Conservation (phyloP, 2,888 invertebrate genomes). For the Drymonia ruficornis region DNA sequence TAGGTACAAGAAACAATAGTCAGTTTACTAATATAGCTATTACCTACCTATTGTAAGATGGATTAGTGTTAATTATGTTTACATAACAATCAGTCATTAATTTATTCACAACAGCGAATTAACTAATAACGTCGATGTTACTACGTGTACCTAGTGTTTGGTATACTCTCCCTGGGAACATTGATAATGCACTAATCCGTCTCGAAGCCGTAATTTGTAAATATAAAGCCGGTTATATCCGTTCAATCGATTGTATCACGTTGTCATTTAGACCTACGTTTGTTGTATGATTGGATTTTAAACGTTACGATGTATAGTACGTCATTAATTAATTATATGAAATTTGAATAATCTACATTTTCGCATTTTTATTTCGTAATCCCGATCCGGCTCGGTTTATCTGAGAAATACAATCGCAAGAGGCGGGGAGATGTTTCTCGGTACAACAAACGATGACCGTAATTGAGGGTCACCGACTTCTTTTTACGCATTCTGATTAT, state of each 20-base stretch:
- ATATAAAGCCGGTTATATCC: constrained; percentile 37
- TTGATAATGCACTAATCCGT: constrained; percentile 44
- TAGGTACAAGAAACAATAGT: constrained; percentile 67
- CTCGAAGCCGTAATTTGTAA: constrained; percentile 46
- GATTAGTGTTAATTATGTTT: constrained; percentile 47
- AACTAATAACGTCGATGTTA: constrained; percentile 23
- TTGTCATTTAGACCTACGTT: constrained; percentile 40
- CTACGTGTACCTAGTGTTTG: constrained; percentile 30
- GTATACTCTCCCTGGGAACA: constrained; percentile 9
- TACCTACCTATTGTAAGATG: constrained; percentile 45
- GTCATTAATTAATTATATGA: constrained; percentile 66
- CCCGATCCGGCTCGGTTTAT: constrained; percentile 9
- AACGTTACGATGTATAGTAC: constrained; percentile 65
- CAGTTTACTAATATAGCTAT: constrained; percentile 38
- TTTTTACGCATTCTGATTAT: constrained; percentile 74
- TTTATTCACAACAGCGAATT: constrained; percentile 53
- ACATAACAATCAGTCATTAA: constrained; percentile 42
- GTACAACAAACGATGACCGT: constrained; percentile 52
- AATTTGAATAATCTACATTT: constrained; percentile 51
- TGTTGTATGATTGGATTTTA: constrained; percentile 68
- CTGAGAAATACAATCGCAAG: constrained; percentile 19
- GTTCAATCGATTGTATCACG: constrained; percentile 40
- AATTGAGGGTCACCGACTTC: constrained; percentile 72
- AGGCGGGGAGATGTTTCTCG: constrained; percentile 34
- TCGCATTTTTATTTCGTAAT: constrained; percentile 36